Evolutionary conservation across 2,113 vertebrate genomes (phyloP).

Genomic region (Proteles cristata): DNA sequence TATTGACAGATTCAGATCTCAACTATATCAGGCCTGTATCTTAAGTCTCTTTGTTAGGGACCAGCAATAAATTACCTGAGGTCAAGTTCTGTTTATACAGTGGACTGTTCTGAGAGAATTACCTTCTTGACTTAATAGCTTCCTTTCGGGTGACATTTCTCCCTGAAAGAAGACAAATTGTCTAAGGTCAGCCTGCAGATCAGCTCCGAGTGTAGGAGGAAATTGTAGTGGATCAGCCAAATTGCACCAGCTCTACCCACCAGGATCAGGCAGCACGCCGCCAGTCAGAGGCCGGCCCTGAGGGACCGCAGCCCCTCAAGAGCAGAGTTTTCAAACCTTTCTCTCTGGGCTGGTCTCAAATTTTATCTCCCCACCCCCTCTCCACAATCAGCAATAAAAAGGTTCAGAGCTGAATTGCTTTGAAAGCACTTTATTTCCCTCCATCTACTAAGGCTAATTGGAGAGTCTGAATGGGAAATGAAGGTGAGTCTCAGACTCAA

Average conservation of each 20-base stretch:
- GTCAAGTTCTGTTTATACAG: conserved; percentile 92
- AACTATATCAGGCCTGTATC: conserved; percentile 73
- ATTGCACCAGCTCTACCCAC: conserved; percentile 82
- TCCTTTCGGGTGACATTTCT: conserved; percentile 91
- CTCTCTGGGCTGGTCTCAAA: not conserved
- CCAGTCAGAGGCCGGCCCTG: conserved; percentile 59
- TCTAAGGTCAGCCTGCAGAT: conserved; percentile 86
- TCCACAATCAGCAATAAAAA: not conserved
- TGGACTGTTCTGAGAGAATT: conserved; percentile 87
- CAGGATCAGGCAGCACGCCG: conserved; percentile 80
- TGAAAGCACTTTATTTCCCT: rapidly evolving
- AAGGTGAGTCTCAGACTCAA: not conserved
- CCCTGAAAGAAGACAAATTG: conserved; percentile 90
- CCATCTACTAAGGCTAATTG: not conserved
- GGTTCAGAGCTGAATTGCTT: not conserved
- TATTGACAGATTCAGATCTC: conserved; percentile 64
- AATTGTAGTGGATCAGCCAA: conserved; percentile 88
- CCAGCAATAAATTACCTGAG: conserved; percentile 86
- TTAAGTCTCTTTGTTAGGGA: conserved; percentile 85
- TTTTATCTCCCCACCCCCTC: not conserved
- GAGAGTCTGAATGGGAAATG: not conserved
- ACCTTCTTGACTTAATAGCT: conserved; percentile 92
- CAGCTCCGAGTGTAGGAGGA: conserved; percentile 88
- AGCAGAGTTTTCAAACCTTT: not conserved
- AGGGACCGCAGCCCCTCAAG: conserved; percentile 18